Percentiles rank a stretch among this genome's conserved stretches.
Evolutionary conservation across 92 coral and sea anemone species (phyloP).

Genomic region (Phymanthus crucifer): DNA sequence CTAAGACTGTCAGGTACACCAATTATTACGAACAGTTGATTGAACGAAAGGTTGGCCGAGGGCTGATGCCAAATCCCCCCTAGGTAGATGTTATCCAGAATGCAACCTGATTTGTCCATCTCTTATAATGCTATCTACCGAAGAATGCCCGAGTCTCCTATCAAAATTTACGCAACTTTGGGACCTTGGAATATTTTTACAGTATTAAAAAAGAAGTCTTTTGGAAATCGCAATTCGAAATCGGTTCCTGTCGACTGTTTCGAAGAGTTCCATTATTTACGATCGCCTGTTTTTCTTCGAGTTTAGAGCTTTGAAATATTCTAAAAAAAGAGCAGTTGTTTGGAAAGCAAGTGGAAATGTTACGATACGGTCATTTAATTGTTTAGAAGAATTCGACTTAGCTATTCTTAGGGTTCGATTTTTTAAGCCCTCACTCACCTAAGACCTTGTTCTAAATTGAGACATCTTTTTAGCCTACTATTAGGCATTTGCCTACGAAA

Average conservation of each 20-base stretch:
- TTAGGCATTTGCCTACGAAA: not conserved
- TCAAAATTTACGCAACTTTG: too few species aligned
- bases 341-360: not conserved
- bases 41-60: conserved; percentile 3
- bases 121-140: not conserved
- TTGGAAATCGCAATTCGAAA: too few species aligned
- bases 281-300: not conserved
- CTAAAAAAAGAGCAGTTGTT: not conserved
- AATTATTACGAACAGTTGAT: conserved; percentile 6
- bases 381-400: not conserved
- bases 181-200: too few species aligned
- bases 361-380: not conserved
- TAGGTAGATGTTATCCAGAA: conserved; percentile 4
- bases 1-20: not conserved
- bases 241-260: too few species aligned
- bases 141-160: too few species aligned
- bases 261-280: too few species aligned
- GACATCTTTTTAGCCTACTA: not conserved
- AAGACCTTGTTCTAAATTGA: not conserved
- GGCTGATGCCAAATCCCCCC: conserved; percentile 17
- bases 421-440: not conserved
- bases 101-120: conserved; percentile 1
- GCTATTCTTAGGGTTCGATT: not conserved
- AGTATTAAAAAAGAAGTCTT: too few species aligned
- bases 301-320: not conserved